These are phyloP conservation scores for Microtus ochrogaster DNA, from an alignment of 2,113 vertebrate genomes.

Conservation along the genomic window DNA sequence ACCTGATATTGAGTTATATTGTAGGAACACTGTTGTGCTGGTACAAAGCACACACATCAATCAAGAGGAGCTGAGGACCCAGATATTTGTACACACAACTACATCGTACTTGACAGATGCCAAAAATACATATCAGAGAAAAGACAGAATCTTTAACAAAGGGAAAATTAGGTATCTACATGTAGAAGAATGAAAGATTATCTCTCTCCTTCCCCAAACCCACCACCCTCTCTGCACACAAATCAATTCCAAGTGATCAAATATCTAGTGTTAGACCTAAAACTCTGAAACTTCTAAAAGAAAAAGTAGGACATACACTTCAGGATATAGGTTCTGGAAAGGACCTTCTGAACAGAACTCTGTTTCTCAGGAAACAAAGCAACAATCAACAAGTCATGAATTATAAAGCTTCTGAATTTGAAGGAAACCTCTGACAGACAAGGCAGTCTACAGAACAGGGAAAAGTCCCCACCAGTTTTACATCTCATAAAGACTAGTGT, in stretches of 20 bases:
- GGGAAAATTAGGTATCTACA: neutral
- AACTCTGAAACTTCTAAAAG: neutral
- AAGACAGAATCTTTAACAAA: neutral
- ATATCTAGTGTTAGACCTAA: too few species aligned
- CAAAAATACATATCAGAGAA: neutral
- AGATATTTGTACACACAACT: neutral
- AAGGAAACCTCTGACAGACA: neutral
- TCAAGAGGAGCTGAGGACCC: neutral
- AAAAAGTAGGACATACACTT: neutral
- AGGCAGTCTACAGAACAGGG: neutral
- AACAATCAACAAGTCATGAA: neutral
- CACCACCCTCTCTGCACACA: neutral
- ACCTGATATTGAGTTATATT: neutral
- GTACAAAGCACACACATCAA: neutral
- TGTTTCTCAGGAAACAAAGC: neutral
- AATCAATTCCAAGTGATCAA: neutral
- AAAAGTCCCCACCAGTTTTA: neutral
- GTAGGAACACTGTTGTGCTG: neutral
- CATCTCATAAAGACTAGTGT: neutral
- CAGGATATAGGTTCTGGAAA: neutral
- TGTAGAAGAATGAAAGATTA: neutral
- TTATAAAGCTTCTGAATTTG: neutral
- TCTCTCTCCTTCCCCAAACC: neutral
- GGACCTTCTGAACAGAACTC: neutral
- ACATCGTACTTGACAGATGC: neutral